Evolutionary conservation across 1,140 invertebrate genomes (phyloP).

Genomic region (Lanistes nyassanus): DNA sequence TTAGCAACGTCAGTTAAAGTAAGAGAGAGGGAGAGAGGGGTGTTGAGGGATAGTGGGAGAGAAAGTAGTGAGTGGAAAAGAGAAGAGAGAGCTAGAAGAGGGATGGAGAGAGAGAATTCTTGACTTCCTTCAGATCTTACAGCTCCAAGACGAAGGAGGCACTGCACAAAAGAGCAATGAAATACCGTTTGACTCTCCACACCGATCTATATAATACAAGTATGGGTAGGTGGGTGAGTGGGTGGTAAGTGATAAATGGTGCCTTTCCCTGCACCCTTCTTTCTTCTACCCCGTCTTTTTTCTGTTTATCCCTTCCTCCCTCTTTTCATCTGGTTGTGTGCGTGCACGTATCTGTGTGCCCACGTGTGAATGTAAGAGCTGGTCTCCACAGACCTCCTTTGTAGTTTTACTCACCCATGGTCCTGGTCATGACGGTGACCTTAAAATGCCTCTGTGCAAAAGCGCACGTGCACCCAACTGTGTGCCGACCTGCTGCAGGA

Average conservation of each 20-base stretch:
- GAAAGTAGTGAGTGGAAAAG: neutral
- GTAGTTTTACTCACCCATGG: neutral
- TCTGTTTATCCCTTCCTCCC: constrained; percentile 7
- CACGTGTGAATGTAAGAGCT: neutral
- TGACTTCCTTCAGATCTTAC: neutral
- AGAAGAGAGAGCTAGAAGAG: neutral
- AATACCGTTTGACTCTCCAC: no score
- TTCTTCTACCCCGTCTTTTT: neutral
- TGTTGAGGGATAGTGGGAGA: no score
- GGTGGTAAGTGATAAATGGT: neutral
- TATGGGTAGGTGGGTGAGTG: no score
- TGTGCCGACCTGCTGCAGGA: neutral
- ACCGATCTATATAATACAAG: neutral
- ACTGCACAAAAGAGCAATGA: no score
- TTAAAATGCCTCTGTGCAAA: neutral
- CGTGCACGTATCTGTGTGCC: neutral
- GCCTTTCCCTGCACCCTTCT: no score
- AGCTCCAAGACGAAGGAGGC: neutral
- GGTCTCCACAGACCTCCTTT: neutral
- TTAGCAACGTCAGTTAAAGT: no score
- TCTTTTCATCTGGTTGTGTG: neutral
- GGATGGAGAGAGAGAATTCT: neutral
- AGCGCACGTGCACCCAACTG: neutral
- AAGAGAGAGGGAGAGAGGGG: no score
- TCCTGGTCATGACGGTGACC: neutral